Base-by-base conservation (phyloP, 2,888 invertebrate species). In the Microctonus hyperodae region DNA sequence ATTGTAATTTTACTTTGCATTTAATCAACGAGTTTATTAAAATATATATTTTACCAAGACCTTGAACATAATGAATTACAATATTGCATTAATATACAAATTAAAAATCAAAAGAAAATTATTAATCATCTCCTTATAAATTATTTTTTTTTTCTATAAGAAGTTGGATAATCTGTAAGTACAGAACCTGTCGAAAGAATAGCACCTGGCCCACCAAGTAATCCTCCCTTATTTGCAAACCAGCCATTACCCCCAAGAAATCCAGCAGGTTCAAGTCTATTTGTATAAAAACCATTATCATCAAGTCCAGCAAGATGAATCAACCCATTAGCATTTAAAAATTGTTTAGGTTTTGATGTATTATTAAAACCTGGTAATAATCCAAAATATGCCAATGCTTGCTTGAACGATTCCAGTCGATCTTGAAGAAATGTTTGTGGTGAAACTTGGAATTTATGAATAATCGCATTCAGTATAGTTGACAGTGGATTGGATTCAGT, bases 211-310 rank as follows among this genome's bases (percentile, higher is more conserved):
- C 79, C 79, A 7, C 81, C 81, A 1, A 81, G 70, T 55, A 81
- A 75, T 10, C 81, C 81, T 0, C 81, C 81, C 59, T 81, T 81
- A 65, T 81, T 80, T 11, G 81, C 76, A 50, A 81, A 74, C 81
- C 80, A 81, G 13, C 80, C 81, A 55, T 81, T 81, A 7, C 81
- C 81, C 13, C 76, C 75, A 22, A 81, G 70, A 66, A 81, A 76
- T n/a, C 81, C 81, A 10, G 74, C 78, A 1, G 78, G 74, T 10
- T 81, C 78, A 22, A 76, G 55, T 31, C 79, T 68, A 53, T 77
- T 70, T 13, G 77, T 78, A 60, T 78, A 77, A 58, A 79, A 79
- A 31, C 77, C 78, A 0, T 77, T 67, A 48, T 81, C 78, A 56
- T 69, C 73, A 7, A 72, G 69, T 0, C 78, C 75, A 1, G 70